These are phyloP conservation scores for Calyptommatus sinebrachiatus DNA, from an alignment of 2,113 vertebrate species.

Conservation along the genomic window DNA sequence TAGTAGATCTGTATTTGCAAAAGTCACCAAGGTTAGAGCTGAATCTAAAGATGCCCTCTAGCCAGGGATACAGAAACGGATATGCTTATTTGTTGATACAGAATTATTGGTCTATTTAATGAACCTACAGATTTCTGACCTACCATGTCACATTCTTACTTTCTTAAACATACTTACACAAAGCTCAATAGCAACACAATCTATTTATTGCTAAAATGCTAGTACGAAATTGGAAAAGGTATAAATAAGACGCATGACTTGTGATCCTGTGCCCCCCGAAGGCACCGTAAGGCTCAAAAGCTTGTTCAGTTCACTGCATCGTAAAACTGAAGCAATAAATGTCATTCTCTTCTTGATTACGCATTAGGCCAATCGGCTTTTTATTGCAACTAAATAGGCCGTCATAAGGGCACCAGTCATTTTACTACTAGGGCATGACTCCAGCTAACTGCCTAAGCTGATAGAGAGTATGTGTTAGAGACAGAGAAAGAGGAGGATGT, in stretches of 20 bases:
- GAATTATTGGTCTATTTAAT: constrained; percentile 58
- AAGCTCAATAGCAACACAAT: constrained; percentile 61
- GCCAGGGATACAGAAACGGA: constrained; percentile 27
- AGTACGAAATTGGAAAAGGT: constrained; percentile 63
- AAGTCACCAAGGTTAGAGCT: constrained; percentile 24
- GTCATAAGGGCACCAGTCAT: constrained; percentile 44
- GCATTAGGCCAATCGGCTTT: constrained; percentile 60
- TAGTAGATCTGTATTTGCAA: not conserved
- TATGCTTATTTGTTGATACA: constrained; percentile 21
- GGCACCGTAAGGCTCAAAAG: constrained; percentile 54
- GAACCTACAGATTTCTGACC: constrained; percentile 60
- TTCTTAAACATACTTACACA: constrained; percentile 58
- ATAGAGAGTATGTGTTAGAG: not conserved
- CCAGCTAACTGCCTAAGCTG: constrained; percentile 42
- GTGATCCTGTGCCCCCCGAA: constrained; percentile 59
- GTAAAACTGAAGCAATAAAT: constrained; percentile 67
- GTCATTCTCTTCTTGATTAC: constrained; percentile 60
- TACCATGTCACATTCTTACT: constrained; percentile 57
- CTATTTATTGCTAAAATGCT: constrained; percentile 62
- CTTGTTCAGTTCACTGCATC: constrained; percentile 55
- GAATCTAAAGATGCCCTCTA: constrained; percentile 37
- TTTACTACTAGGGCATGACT: constrained; percentile 47
- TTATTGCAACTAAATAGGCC: constrained; percentile 64
- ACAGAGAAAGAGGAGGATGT: constrained; percentile 9
- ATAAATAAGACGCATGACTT: constrained; percentile 63